phyloP scores from a whole-genome alignment of 2,888 invertebrate species.

The Mamestra brassicae region DNA sequence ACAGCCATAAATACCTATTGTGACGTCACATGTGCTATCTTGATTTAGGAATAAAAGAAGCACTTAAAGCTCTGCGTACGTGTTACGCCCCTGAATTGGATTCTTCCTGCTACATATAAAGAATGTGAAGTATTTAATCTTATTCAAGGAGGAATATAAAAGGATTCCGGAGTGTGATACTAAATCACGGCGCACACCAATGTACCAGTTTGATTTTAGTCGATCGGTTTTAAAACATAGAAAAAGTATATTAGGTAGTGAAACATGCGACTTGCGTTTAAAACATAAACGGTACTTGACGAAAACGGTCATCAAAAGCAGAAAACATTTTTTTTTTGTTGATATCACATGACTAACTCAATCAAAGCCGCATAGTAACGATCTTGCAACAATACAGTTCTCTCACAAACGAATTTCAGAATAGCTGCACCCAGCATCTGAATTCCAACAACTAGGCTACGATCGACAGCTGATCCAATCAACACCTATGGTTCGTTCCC shows the following conservation, averaged over 20 bases:
- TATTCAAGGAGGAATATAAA: slow-evolving; percentile 57
- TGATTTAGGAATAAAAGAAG: slow-evolving; percentile 55
- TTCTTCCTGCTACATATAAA: slow-evolving; percentile 46
- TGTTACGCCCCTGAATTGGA: slow-evolving; percentile 37
- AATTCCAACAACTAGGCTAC: slow-evolving; percentile 6
- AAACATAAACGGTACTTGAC: too few species aligned
- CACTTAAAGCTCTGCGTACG: slow-evolving; percentile 31
- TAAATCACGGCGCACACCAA: slow-evolving; percentile 45
- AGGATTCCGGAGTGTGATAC: slow-evolving; percentile 46
- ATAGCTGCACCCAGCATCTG: neutral
- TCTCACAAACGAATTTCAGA: neutral
- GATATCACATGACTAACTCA: too few species aligned
- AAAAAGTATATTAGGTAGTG: slow-evolving; percentile 3
- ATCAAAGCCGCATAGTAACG: neutral
- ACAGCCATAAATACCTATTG: slow-evolving; percentile 32
- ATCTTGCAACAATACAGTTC: slow-evolving; percentile 4
- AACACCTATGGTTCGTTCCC: slow-evolving; percentile 19
- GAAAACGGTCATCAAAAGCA: too few species aligned
- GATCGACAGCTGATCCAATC: slow-evolving; percentile 30
- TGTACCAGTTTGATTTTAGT: slow-evolving; percentile 37
- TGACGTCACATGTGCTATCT: slow-evolving; percentile 37
- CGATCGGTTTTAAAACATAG: slow-evolving; percentile 1
- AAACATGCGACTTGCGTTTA: too few species aligned
- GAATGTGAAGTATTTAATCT: slow-evolving; percentile 59
- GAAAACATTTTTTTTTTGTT: too few species aligned